Percentiles rank a stretch among this genome's conserved stretches.
Evolutionary conservation across 2,888 invertebrate genomes (phyloP).

Genomic region (Alloscopus bannaensis): DNA sequence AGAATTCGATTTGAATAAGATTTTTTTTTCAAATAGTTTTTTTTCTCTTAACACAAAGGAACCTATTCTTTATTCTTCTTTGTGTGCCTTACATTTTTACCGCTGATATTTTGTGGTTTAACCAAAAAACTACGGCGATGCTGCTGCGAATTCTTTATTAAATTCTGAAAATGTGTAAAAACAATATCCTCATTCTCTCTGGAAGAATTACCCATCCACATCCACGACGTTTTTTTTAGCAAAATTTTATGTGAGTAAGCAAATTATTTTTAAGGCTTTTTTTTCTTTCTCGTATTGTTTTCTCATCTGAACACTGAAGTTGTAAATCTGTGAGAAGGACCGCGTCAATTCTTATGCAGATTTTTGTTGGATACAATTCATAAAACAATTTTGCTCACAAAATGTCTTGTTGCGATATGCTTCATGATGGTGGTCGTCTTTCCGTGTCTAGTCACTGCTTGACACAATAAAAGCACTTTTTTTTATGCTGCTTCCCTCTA

Average conservation of each 20-base stretch:
- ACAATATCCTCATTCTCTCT: no score
- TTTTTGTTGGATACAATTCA: not conserved
- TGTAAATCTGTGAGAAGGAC: slow-evolving; percentile 1
- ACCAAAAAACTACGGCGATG: no score
- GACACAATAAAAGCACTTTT: slow-evolving; percentile 21
- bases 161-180: no score
- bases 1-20: not conserved
- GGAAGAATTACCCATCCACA: no score
- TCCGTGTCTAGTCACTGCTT: slow-evolving; percentile 42
- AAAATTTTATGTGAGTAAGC: not conserved
- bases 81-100: no score
- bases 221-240: not conserved
- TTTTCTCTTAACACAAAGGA: no score
- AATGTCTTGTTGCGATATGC: not conserved
- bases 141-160: no score
- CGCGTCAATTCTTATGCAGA: not conserved
- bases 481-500: not conserved
- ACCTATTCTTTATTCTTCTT: no score
- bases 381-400: not conserved
- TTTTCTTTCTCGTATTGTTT: not conserved
- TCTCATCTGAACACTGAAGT: no score
- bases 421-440: slow-evolving; percentile 25
- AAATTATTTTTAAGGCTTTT: not conserved
- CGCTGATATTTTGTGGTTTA: no score
- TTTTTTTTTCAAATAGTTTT: no score